A percentile compares a stretch with the other conserved stretches of the same genome.
phyloP scores from a whole-genome alignment of 1,140 invertebrate genomes.

The Bombus vancouverensis region DNA sequence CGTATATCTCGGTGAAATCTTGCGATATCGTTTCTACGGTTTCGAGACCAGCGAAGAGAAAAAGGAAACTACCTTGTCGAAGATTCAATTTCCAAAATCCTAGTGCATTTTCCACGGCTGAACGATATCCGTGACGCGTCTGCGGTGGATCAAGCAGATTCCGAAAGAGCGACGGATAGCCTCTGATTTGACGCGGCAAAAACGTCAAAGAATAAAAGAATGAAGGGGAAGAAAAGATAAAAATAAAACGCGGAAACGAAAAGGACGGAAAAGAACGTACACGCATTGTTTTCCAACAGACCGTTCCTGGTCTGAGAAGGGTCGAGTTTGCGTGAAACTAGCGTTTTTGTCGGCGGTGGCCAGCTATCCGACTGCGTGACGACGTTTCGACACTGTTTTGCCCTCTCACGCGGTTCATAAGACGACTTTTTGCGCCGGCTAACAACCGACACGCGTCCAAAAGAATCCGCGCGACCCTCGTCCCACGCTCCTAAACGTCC shows the following conservation, averaged over 20 bases:
- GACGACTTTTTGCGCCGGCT: constrained; percentile 55
- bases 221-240: background rate
- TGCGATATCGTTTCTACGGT: background rate
- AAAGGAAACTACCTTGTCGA: background rate
- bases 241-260: constrained; percentile 5
- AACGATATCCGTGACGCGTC: background rate
- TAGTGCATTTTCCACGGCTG: background rate
- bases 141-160: background rate
- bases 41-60: background rate
- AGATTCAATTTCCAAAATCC: constrained; percentile 27
- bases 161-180: background rate
- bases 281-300: constrained; percentile 67
- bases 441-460: constrained; percentile 54
- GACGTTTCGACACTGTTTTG: constrained; percentile 58
- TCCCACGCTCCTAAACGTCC: constrained; percentile 4
- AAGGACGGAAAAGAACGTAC: constrained; percentile 25
- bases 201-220: constrained; percentile 20
- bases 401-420: constrained; percentile 47
- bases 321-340: constrained; percentile 64
- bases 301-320: constrained; percentile 61
- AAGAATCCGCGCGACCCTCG: constrained; percentile 58
- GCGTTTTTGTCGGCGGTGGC: constrained; percentile 51
- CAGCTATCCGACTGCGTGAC: constrained; percentile 41
- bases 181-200: constrained; percentile 3
- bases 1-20: background rate